phyloP scores from a whole-genome alignment of 2,113 vertebrate genomes.

The Serilophus lunatus region DNA sequence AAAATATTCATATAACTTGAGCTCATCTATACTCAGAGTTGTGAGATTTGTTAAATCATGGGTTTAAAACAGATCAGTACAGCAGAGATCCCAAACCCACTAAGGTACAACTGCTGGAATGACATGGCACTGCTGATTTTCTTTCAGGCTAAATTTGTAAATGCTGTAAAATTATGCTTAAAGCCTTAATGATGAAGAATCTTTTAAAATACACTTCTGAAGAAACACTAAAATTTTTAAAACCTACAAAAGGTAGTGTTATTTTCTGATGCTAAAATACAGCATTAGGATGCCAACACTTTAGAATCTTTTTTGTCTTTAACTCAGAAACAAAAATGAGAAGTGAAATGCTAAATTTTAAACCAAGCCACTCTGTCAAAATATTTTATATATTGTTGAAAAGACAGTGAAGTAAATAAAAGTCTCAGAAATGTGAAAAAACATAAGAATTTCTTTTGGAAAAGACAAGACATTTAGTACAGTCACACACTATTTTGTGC shows the following conservation, averaged over 20 bases:
- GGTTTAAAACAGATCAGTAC: not conserved
- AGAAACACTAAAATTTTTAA: not conserved
- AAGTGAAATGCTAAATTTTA: not conserved
- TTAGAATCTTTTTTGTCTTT: not conserved
- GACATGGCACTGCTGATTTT: not conserved
- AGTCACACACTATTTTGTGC: constrained; percentile 54
- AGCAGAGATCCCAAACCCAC: not conserved
- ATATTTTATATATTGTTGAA: not conserved
- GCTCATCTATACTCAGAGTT: not conserved
- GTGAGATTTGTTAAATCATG: not conserved
- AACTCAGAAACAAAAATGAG: not conserved
- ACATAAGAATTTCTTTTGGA: not conserved
- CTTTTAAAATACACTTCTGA: not conserved
- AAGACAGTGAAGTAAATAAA: not conserved
- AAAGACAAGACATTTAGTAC: constrained; percentile 5
- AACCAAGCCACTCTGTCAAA: not conserved
- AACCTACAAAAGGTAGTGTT: not conserved
- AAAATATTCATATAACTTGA: not conserved
- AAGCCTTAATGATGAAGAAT: not conserved
- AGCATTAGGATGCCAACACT: not conserved
- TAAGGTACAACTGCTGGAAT: not conserved
- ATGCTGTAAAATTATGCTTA: not conserved
- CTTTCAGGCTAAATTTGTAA: not conserved
- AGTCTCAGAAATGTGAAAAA: not conserved
- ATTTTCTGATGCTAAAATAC: not conserved